Base-by-base conservation (phyloP, 2,888 invertebrate species). In the Microplitis manilae region DNA sequence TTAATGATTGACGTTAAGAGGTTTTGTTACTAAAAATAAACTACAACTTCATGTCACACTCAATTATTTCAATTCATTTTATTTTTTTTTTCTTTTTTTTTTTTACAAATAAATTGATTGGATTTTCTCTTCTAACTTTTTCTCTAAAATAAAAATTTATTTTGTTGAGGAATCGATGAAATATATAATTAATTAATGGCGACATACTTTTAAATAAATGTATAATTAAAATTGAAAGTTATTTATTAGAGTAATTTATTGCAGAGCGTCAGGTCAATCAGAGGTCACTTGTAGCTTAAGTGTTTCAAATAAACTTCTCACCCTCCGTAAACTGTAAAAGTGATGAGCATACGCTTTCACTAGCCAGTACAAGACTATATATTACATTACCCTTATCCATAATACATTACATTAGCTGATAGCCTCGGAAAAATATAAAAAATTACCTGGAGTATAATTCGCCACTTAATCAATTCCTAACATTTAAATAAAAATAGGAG, bases 361-460 rank as follows among this genome's bases (percentile, higher is more conserved):
- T 30, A 0, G 30, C 30, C 0, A 30, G 30, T 30, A 30, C 30
- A 30, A 4, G 30, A 30, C 30, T 65, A 30, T 73, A 77, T 73
- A 73, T 41, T 60, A 41, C 20, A 61, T 7, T 39, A 50, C 60
- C 40, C 20, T 75, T 85, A 87, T 88, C 77, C 86, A 88, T 88
- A 85, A 88, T 88, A 85, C 87, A 88, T 86, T 82, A 80, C 87
- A 88, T 88, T 88, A 87, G 77, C 82, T 79, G 84, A 88, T 87
- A 83, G 83, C 81, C 81, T 81, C n/a, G 30, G 64, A 60, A 60
- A n/a, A 70, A n/a, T 15, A 64, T 61, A 73, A 73, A 50, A 68
- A 73, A 73, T 38, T 60, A 41, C 69, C 75, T 61, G 68, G 30
- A 30, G 30, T 62, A 75, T 67, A 77, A 38, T 65, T 73, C 69